Conservation (phyloP, 2,797 vertebrate species). For the Nasua narica region DNA sequence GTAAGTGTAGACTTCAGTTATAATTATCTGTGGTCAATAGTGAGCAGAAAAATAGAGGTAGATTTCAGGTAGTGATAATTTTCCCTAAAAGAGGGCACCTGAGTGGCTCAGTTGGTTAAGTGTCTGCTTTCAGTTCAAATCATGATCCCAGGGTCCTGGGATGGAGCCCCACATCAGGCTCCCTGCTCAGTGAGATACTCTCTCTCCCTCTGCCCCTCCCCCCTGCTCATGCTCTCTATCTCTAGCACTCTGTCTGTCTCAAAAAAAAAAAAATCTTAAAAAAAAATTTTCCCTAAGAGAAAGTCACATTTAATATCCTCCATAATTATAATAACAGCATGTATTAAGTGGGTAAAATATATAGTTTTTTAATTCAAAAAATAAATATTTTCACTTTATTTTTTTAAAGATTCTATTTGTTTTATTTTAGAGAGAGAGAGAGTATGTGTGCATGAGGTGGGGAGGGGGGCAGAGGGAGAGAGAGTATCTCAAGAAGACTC, state of each 20-base stretch:
- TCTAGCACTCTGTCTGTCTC: background rate
- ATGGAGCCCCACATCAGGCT: background rate
- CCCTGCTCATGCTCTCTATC: no score
- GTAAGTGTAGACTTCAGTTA: slow-evolving; percentile 15
- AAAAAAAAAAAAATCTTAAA: background rate
- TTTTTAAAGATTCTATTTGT: background rate
- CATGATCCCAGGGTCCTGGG: background rate
- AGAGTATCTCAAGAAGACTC: background rate
- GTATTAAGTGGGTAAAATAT: background rate
- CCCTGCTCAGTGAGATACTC: background rate
- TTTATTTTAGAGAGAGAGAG: background rate
- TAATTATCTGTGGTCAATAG: background rate
- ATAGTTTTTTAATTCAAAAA: background rate
- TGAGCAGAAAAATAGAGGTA: background rate
- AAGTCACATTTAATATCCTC: background rate
- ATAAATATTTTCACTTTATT: background rate
- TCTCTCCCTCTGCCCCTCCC: background rate
- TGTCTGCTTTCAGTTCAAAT: background rate
- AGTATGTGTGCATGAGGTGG: background rate
- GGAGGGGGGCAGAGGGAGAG: background rate
- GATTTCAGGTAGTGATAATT: background rate
- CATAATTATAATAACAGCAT: background rate
- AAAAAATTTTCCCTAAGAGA: background rate
- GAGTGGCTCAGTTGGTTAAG: background rate
- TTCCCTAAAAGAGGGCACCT: background rate